These are phyloP conservation scores for Macrochelys suwanniensis DNA, from an alignment of 2,797 vertebrate species.

Conservation along the genomic window DNA sequence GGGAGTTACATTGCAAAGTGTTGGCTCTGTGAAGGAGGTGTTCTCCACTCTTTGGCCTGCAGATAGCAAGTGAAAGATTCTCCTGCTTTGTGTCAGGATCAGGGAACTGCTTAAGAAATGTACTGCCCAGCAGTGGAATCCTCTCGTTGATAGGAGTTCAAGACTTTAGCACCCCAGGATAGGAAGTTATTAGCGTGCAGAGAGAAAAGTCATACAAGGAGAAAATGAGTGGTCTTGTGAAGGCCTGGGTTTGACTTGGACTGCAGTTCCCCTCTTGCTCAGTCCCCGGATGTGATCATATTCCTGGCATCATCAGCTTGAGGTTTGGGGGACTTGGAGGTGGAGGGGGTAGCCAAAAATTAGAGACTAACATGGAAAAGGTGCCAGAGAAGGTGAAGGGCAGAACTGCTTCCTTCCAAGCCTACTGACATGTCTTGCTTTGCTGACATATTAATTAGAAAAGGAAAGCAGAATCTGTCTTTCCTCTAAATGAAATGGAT, in stretches of 20 bases:
- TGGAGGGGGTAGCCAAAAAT: neutral
- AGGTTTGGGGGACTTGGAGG: neutral
- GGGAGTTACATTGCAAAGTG: neutral
- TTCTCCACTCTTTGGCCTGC: neutral
- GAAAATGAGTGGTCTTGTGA: neutral
- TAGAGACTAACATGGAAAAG: neutral
- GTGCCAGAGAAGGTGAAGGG: neutral
- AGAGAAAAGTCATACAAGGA: neutral
- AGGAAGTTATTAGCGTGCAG: neutral
- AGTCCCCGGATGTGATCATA: neutral
- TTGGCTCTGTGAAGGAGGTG: neutral
- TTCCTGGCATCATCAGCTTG: neutral
- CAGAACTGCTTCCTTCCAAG: neutral
- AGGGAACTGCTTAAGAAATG: neutral
- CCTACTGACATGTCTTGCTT: neutral
- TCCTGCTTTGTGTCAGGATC: neutral
- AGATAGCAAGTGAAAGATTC: neutral
- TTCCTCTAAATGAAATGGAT: slow-evolving; percentile 29
- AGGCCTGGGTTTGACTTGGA: neutral
- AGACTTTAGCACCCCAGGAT: neutral
- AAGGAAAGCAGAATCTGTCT: slow-evolving; percentile 12
- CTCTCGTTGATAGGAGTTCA: neutral
- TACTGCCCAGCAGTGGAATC: neutral
- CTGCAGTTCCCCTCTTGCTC: neutral
- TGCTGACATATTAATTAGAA: slow-evolving; percentile 21